A percentile compares a stretch with the other conserved stretches of the same genome.
Evolutionary conservation across 2,888 invertebrate species (phyloP).

Genomic region (Calameuta pallipes): DNA sequence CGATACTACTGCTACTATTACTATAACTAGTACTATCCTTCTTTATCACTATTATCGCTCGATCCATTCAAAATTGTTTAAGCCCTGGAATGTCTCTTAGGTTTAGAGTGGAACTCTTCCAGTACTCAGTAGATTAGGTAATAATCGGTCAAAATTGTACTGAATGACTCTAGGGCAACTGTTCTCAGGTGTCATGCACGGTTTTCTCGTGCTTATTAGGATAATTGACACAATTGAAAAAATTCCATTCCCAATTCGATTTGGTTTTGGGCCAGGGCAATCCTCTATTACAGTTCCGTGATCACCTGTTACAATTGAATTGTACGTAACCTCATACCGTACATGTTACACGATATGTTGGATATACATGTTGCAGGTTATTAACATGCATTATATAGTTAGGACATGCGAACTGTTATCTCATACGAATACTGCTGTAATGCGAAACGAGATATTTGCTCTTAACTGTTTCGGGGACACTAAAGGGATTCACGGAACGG

Average conservation of each 20-base stretch:
- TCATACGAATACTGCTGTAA: not conserved
- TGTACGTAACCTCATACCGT: not conserved
- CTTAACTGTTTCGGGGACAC: not conserved
- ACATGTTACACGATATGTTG: not conserved
- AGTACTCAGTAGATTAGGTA: slow-evolving; percentile 8
- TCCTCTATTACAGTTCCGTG: not conserved
- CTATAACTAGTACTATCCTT: not conserved
- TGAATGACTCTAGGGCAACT: not conserved
- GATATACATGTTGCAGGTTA: not conserved
- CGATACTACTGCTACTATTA: not conserved
- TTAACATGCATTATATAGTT: not conserved
- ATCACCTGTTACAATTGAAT: not conserved
- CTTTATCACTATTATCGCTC: not conserved
- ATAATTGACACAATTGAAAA: not conserved
- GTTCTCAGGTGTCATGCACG: not conserved
- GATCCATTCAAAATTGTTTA: slow-evolving; percentile 4
- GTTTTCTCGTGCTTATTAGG: not conserved
- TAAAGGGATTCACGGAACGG: not conserved
- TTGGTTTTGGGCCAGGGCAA: not conserved
- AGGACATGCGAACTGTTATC: not conserved
- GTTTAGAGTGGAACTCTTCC: slow-evolving; percentile 8
- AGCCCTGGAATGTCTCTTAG: not conserved
- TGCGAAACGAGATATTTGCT: not conserved
- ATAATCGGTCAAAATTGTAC: slow-evolving; percentile 1
- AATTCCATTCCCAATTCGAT: not conserved